Percentiles rank a stretch among this genome's conserved stretches.
Evolutionary conservation across 2,113 vertebrate genomes (phyloP).

Genomic region (Seriola dumerili): DNA sequence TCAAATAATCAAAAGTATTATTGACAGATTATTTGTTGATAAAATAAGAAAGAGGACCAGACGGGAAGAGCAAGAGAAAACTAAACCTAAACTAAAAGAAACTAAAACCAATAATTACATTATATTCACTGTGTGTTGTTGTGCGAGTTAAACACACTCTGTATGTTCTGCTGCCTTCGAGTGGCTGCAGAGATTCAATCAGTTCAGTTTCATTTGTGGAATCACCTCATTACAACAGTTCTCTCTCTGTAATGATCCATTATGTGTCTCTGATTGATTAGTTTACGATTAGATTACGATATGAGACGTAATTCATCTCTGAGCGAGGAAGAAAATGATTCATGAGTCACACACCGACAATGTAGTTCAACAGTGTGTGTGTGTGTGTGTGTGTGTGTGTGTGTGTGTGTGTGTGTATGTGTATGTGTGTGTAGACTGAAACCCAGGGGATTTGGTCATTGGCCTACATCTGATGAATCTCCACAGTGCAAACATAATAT

Average conservation of each 20-base stretch:
- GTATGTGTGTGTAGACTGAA: background rate
- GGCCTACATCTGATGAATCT: constrained; percentile 49
- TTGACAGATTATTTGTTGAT: no score
- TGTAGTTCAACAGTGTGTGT: background rate
- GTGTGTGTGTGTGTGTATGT: background rate
- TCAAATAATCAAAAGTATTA: no score
- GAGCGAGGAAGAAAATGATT: constrained; percentile 7
- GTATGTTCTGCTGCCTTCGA: no score
- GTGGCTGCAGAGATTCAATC: no score
- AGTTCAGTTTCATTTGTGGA: no score
- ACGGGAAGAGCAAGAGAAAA: no score
- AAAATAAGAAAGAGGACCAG: no score
- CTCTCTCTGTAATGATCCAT: background rate
- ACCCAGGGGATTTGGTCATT: background rate
- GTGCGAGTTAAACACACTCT: no score
- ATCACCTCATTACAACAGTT: background rate
- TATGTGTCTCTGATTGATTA: background rate
- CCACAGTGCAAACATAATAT: constrained; percentile 49
- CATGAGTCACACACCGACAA: background rate
- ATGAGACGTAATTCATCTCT: background rate
- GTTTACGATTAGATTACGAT: background rate
- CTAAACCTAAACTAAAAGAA: no score
- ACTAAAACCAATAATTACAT: no score
- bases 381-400: constrained; percentile 4
- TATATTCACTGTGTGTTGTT: no score